A percentile compares a stretch with the other conserved stretches of the same genome.
Evolutionary conservation across 2,797 vertebrate genomes (phyloP).

Genomic region (Sparidentex hasta): DNA sequence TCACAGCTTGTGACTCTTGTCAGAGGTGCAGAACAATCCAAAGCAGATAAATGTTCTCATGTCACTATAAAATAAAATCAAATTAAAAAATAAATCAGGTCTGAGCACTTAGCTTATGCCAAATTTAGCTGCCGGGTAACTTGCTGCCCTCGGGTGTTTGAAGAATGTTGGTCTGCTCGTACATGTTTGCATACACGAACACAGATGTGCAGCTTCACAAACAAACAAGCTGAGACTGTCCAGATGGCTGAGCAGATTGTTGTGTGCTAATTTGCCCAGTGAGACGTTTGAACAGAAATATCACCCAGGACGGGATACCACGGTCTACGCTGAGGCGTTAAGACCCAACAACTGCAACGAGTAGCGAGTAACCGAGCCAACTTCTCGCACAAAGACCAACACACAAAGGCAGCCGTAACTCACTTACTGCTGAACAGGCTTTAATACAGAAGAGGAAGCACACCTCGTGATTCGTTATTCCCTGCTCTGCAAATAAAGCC

Average conservation of each 20-base stretch:
- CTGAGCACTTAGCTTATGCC: conserved; percentile 13
- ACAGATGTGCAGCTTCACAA: conserved; percentile 61
- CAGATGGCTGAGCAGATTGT: conserved; percentile 76
- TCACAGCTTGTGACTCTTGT: not conserved
- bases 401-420: conserved; percentile 25
- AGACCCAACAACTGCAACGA: conserved; percentile 32
- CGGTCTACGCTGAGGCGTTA: conserved; percentile 2
- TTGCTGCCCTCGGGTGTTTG: conserved; percentile 58
- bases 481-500: conserved; percentile 20
- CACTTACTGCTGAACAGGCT: conserved; percentile 26
- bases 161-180: conserved; percentile 43
- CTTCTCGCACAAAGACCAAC: conserved; percentile 21
- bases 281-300: conserved; percentile 61
- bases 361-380: conserved; percentile 30
- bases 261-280: conserved; percentile 67
- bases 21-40: not conserved
- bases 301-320: conserved; percentile 39
- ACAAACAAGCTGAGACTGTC: conserved; percentile 60
- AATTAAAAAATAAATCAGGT: conserved; percentile 21
- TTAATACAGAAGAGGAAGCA: conserved; percentile 3
- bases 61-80: not conserved
- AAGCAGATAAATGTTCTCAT: conserved; percentile 1
- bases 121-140: conserved; percentile 49
- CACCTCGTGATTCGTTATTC: conserved; percentile 27
- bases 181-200: conserved; percentile 49